A percentile compares a stretch with the other conserved stretches of the same genome.
Conservation (phyloP, 2,797 vertebrate genomes). For the Poecilia gillii region DNA sequence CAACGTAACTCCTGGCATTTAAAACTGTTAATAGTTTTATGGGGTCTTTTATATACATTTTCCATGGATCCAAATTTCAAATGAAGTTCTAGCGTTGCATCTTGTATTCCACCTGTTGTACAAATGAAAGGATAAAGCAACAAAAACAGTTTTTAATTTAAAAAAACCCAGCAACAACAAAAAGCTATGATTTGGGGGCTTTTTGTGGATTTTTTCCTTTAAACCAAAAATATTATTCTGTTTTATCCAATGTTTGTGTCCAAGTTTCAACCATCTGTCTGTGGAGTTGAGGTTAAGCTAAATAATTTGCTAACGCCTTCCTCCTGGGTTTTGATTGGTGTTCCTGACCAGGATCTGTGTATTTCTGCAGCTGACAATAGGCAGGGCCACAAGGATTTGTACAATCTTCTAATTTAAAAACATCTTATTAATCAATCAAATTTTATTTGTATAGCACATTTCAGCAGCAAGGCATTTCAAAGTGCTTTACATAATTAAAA, state of each 20-base stretch:
- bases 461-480: too few species aligned
- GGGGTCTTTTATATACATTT: background rate
- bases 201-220: too few species aligned
- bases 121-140: background rate
- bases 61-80: background rate
- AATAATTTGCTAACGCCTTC: background rate
- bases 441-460: too few species aligned
- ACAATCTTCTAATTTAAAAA: background rate
- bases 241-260: background rate
- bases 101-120: background rate
- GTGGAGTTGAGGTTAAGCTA: background rate
- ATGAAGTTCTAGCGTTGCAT: background rate
- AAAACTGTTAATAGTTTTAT: background rate
- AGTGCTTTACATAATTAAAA: too few species aligned
- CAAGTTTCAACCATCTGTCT: background rate
- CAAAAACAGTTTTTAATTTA: background rate
- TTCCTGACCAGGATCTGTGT: too few species aligned
- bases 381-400: background rate
- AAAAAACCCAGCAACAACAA: too few species aligned
- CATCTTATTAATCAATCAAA: background rate
- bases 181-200: too few species aligned
- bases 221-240: background rate
- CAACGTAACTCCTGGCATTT: background rate
- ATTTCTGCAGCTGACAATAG: too few species aligned
- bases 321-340: too few species aligned